Conservation (phyloP, 2,113 vertebrate genomes). For the Sardina pilchardus region DNA sequence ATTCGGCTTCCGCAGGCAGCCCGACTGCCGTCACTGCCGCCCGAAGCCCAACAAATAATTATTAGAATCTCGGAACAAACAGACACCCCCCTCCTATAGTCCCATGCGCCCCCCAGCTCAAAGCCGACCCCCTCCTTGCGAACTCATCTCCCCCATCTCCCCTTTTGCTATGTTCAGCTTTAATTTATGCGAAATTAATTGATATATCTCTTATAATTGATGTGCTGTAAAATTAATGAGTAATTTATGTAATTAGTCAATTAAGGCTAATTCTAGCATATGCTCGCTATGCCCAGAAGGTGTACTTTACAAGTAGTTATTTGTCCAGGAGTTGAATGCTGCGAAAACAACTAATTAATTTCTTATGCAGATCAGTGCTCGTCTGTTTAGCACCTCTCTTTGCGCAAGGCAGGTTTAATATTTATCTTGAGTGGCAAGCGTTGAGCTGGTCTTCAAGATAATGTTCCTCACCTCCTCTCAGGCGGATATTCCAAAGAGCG, state of each 20-base stretch:
- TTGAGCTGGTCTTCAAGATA: slow-evolving; percentile 18
- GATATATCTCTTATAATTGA: slow-evolving; percentile 99
- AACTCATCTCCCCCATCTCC: slow-evolving; percentile 83
- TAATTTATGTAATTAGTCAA: slow-evolving; percentile 99
- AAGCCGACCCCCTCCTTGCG: slow-evolving; percentile 79
- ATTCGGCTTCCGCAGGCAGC: neutral
- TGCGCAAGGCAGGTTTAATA: slow-evolving; percentile 99
- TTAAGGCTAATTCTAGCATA: slow-evolving; percentile 99
- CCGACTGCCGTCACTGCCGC: slow-evolving; percentile 59
- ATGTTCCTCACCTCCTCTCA: neutral
- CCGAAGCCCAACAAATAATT: slow-evolving; percentile 99
- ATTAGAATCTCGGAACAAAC: slow-evolving; percentile 97
- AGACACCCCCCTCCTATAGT: slow-evolving; percentile 67
- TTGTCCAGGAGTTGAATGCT: slow-evolving; percentile 99
- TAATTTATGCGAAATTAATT: slow-evolving; percentile 99
- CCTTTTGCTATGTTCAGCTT: slow-evolving; percentile 80
- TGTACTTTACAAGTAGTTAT: slow-evolving; percentile 99
- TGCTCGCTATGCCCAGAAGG: slow-evolving; percentile 99
- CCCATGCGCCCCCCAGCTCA: slow-evolving; percentile 59
- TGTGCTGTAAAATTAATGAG: slow-evolving; percentile 99
- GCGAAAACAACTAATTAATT: slow-evolving; percentile 92
- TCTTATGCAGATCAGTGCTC: slow-evolving; percentile 98
- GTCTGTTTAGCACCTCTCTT: slow-evolving; percentile 99
- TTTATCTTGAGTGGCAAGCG: slow-evolving; percentile 81
- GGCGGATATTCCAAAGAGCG: neutral